Percentiles rank a stretch among this genome's conserved stretches.
phyloP scores from a whole-genome alignment of 2,797 vertebrate genomes.

The Percopsis omiscomaycus region DNA sequence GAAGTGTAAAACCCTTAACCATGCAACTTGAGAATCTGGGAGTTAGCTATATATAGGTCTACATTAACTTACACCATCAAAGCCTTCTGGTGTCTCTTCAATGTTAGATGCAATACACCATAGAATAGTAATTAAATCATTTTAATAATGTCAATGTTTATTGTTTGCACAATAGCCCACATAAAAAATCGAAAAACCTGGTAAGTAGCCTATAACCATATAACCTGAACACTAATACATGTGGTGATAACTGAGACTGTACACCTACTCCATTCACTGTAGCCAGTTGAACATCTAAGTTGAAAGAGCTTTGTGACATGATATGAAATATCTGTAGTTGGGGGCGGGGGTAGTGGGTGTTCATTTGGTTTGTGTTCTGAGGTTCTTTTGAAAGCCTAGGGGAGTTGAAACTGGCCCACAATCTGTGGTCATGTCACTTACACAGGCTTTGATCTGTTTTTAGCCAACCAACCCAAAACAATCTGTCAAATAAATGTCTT shows the following conservation, averaged over 20 bases:
- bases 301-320: too few species aligned
- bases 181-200: not conserved
- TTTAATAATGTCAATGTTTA: slow-evolving; percentile 4
- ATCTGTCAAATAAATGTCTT: slow-evolving; percentile 53
- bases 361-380: too few species aligned
- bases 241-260: slow-evolving; percentile 21
- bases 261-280: slow-evolving; percentile 44
- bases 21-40: too few species aligned
- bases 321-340: too few species aligned
- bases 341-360: too few species aligned
- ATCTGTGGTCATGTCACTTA: slow-evolving; percentile 31
- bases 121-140: not conserved
- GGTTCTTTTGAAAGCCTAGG: too few species aligned
- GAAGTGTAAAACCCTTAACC: too few species aligned
- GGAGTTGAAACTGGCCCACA: slow-evolving; percentile 30
- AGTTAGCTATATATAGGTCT: not conserved
- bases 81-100: not conserved
- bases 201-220: slow-evolving; percentile 9
- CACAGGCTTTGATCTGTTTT: slow-evolving; percentile 69
- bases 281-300: not conserved
- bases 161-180: not conserved
- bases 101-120: not conserved
- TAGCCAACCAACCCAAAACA: slow-evolving; percentile 71
- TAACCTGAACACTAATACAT: slow-evolving; percentile 4
- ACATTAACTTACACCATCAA: not conserved